phyloP scores from a whole-genome alignment of 2,888 invertebrate species.

The Xiphydria camelus region DNA sequence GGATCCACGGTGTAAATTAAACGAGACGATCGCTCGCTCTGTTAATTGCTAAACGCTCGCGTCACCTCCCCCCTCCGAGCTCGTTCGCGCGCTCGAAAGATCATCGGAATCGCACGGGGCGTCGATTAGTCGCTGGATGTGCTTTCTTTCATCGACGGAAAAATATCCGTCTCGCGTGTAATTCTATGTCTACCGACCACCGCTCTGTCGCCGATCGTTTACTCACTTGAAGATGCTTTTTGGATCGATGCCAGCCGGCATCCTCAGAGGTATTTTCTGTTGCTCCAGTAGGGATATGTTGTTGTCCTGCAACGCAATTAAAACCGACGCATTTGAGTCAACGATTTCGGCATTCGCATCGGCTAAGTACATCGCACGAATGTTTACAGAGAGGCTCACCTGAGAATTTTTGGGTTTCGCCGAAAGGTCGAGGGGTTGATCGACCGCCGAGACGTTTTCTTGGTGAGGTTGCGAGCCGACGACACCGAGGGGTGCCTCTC shows the following conservation, averaged over 20 bases:
- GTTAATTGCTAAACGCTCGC: no score
- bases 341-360: no score
- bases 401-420: constrained; percentile 69
- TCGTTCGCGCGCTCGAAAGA: no score
- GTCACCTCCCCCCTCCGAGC: no score
- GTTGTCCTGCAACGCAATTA: constrained; percentile 47
- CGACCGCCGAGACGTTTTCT: constrained; percentile 59
- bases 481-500: constrained; percentile 60
- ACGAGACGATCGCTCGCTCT: no score
- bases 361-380: no score
- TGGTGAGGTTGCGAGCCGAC: constrained; percentile 53
- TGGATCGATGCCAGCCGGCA: constrained; percentile 58
- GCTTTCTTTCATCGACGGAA: no score
- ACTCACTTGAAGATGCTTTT: constrained; percentile 76
- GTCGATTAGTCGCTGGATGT: no score
- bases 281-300: constrained; percentile 56
- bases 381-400: no score
- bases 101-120: no score
- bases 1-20: no score
- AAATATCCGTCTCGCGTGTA: no score
- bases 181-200: not conserved
- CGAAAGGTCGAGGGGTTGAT: constrained; percentile 86
- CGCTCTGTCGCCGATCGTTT: constrained; percentile 9
- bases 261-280: constrained; percentile 57
- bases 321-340: constrained; percentile 9